Percentiles rank a stretch among this genome's conserved stretches.
phyloP scores from a whole-genome alignment of 2,797 vertebrate species.

The Agapornis canus region DNA sequence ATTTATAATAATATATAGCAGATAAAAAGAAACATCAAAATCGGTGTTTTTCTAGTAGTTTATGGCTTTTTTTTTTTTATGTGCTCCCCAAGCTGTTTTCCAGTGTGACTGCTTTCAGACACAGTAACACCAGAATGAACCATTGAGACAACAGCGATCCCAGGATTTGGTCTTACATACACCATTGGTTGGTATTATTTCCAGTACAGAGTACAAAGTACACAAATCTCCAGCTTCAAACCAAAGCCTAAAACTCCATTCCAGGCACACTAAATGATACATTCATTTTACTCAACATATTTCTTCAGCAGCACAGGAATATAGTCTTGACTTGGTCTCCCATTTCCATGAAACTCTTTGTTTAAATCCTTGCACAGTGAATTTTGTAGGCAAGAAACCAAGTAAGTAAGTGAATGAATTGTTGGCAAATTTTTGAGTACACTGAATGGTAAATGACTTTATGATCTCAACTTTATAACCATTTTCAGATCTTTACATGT shows the following conservation, averaged over 20 bases:
- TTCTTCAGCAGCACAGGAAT: background rate
- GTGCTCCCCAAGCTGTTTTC: background rate
- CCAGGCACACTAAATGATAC: background rate
- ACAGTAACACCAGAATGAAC: background rate
- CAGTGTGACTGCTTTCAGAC: background rate
- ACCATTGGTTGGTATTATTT: background rate
- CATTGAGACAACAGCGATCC: background rate
- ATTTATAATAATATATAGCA: background rate
- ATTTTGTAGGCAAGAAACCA: background rate
- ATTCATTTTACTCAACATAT: background rate
- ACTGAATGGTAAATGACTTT: constrained; percentile 1
- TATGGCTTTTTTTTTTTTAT: background rate
- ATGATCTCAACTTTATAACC: background rate
- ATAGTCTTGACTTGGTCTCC: background rate
- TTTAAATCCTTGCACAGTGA: background rate
- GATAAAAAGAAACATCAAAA: background rate
- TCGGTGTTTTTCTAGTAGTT: background rate
- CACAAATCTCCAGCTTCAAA: constrained; percentile 4
- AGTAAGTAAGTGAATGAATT: background rate
- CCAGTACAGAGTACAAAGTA: background rate
- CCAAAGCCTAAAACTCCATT: background rate
- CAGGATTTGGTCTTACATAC: background rate
- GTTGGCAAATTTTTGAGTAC: background rate
- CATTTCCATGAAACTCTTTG: background rate
- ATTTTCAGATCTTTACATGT: background rate